Percentiles rank a stretch among this genome's conserved stretches.
These are phyloP conservation scores for Neoniphon sammara DNA, from an alignment of 2,797 vertebrate species.

Conservation along the genomic window DNA sequence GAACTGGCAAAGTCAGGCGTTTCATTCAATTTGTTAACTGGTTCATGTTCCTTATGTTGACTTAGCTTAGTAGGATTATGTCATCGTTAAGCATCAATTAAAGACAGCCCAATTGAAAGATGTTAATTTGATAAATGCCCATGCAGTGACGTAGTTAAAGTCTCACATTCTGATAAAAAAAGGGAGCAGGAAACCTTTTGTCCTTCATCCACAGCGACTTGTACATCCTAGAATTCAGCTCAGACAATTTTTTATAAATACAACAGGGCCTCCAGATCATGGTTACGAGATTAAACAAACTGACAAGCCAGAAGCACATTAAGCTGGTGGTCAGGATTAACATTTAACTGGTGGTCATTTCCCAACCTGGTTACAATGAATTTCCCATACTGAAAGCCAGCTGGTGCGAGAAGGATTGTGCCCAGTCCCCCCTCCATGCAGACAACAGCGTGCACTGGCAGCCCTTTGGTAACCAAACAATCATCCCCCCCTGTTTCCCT, in stretches of 20 bases:
- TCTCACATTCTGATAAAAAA: neutral
- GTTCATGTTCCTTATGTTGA: neutral
- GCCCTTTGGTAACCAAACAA: slow-evolving; percentile 23
- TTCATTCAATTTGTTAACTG: neutral
- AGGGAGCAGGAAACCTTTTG: neutral
- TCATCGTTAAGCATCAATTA: neutral
- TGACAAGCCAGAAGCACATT: neutral
- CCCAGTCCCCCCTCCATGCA: neutral
- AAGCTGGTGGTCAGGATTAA: neutral
- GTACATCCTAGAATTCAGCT: too few relatives aligned
- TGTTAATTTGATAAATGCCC: neutral
- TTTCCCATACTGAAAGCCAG: slow-evolving; percentile 23
- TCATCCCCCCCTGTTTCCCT: neutral
- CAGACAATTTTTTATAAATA: neutral
- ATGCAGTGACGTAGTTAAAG: neutral
- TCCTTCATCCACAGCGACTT: neutral
- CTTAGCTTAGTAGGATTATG: neutral
- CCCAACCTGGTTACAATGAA: slow-evolving; percentile 25
- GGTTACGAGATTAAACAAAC: neutral
- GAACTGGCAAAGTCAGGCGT: neutral
- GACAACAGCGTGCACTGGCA: slow-evolving; percentile 11
- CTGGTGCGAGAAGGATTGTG: slow-evolving; percentile 1
- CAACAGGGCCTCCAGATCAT: neutral
- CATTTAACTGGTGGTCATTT: slow-evolving; percentile 13
- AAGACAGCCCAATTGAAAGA: neutral